phyloP scores from a whole-genome alignment of 2,113 vertebrate species.

The Pseudorasbora parva region DNA sequence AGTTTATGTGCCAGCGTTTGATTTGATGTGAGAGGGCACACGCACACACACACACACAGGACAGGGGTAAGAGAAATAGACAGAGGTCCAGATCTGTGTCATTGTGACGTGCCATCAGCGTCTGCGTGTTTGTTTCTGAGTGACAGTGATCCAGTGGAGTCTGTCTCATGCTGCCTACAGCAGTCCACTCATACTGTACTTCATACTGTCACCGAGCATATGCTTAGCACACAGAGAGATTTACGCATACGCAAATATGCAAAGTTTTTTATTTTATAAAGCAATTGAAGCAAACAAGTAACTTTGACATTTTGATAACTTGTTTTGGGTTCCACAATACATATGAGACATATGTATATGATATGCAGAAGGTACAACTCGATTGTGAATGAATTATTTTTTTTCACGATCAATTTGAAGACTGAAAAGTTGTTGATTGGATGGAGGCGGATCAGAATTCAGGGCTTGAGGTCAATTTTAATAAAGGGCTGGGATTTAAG shows the following conservation, averaged over 20 bases:
- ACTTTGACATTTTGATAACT: not conserved
- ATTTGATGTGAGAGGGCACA: slow-evolving; percentile 72
- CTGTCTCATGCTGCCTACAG: slow-evolving; percentile 55
- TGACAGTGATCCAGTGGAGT: slow-evolving; percentile 74
- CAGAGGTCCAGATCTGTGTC: slow-evolving; percentile 76
- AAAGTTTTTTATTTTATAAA: too few relatives aligned
- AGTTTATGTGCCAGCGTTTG: slow-evolving; percentile 66
- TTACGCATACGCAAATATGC: not conserved
- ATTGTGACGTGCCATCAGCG: slow-evolving; percentile 72
- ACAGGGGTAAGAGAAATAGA: slow-evolving; percentile 67
- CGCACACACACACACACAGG: slow-evolving; percentile 56
- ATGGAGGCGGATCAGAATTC: too few relatives aligned
- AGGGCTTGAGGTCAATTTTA: too few relatives aligned
- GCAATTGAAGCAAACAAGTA: too few relatives aligned
- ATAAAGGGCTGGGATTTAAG: too few relatives aligned
- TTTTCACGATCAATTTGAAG: too few relatives aligned
- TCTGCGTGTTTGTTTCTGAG: slow-evolving; percentile 70
- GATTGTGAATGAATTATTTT: not conserved
- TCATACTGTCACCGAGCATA: slow-evolving; percentile 46
- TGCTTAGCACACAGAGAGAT: slow-evolving; percentile 7
- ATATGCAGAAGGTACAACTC: not conserved
- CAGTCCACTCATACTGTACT: slow-evolving; percentile 47
- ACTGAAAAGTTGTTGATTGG: too few relatives aligned
- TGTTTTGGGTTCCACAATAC: not conserved
- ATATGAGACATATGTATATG: not conserved